Evolutionary conservation across 2,797 vertebrate genomes (phyloP), one percentile per base, ranked within the genome.

Genomic region (Microcaecilia unicolor): DNA sequence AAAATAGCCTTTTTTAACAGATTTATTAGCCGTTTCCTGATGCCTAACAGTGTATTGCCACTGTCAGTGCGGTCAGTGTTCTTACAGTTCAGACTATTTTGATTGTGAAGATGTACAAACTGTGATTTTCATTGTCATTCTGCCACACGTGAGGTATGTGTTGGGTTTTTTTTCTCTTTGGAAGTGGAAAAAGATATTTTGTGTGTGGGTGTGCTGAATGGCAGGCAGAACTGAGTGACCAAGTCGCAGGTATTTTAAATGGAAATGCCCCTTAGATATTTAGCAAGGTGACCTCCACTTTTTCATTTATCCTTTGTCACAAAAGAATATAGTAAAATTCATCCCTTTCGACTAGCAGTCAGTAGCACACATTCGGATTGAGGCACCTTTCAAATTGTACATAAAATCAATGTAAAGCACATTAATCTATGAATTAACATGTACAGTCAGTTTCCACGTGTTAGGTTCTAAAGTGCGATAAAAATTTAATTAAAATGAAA

Each of bases 81-180:
- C n/a, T 78, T 80, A 51, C 76, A 72, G 55, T 70, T 70, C 42
- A 63, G 49, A 70, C 53, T 72, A 57, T 68, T 57, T 68, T 58
- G 57, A 77, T 78, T 78, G 56, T 81, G 51, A 58, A 67, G 40
- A 41, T 76, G 27, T 80, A 67, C 31, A 52, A 48, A 72, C 49
- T 75, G 64, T 74, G 47, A 59, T 70, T 73, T 67, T 61, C 66
- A 74, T 54, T 64, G 67, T 70, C 66, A 57, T 76, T 70, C 61
- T 71, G 63, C 59, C 68, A 72, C 44, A 65, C 66, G n/a, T n/a
- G n/a, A n/a, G n/a, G n/a, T n/a, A n/a, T n/a, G n/a, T 16, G 21
- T 14, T 51, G 44, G 53, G 70, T 59, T 75, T 71, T 56, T 53
- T 60, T 59, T 58, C 70, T 70, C 61, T 67, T 55, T 66, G 61